Evolutionary conservation across 2,797 vertebrate species (phyloP), one percentile per base, ranked within the genome.

Genomic region (Hozukius guyotensis): DNA sequence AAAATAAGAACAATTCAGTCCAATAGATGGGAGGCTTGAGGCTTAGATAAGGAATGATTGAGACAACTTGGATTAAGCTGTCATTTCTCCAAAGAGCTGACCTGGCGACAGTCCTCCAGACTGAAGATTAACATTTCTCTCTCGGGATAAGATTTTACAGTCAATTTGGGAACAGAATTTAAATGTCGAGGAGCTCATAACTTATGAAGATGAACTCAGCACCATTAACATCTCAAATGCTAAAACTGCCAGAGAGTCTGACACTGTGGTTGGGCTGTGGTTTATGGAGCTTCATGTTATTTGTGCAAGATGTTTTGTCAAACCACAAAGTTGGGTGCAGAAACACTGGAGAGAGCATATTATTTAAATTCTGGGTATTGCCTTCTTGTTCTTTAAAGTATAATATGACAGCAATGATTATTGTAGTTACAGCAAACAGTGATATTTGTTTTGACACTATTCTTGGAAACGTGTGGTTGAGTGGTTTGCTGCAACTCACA

Each of bases 111-210:
- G 38, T 72, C 56, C 68, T 25, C 27, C 71, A 82, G 59, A 82
- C 61, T 34, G 46, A 42, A 87, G 80, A 90, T 87, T 72, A 81
- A 81, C 69, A 72, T 85, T 81, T 80, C 64, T 75, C 72, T 80
- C 75, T 79, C 60, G 20, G 67, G 64, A 89, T 70, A 77, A 89
- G 64, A 78, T 76, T 80, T 80, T 73, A 42, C 57, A 71, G 83
- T 87, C 64, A 73, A 57, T 77, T 80, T 25, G 24, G 71, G 75
- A 79, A 72, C n/a, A 62, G 38, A 57, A 77, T 72, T 62, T 46
- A 89, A 89, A 87, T 85, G 76, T 88, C 84, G 86, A 78, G 56
- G 32, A 82, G 67, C 77, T 79, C 73, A 88, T 92, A 90, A 92
- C 27, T 87, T 80, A 92, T 53, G 52, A 67, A 70, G 64, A 89